Conservation (phyloP, 2,888 invertebrate species). For the Drepana falcataria region DNA sequence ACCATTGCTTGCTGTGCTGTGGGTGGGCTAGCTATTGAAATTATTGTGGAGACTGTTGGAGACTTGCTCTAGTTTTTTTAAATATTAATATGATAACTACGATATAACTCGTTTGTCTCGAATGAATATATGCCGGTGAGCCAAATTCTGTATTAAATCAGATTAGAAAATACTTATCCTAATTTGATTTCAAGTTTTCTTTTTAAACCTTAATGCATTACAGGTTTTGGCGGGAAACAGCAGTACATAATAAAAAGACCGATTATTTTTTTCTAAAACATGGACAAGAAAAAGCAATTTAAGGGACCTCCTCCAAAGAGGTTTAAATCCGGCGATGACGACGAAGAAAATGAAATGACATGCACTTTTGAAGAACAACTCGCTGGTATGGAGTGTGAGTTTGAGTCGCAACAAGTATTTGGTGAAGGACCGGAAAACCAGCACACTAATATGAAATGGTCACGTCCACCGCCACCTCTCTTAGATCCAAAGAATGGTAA, state of each 20-base stretch:
- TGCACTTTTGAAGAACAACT: constrained; percentile 84
- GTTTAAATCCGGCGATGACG: constrained; percentile 63
- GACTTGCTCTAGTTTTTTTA: too few species aligned
- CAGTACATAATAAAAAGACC: not conserved
- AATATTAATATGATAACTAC: too few species aligned
- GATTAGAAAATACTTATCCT: too few species aligned
- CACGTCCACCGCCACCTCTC: constrained; percentile 82
- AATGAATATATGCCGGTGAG: too few species aligned
- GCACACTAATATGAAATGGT: constrained; percentile 85
- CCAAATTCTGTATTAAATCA: too few species aligned
- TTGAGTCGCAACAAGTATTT: constrained; percentile 64
- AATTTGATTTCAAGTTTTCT: too few species aligned
- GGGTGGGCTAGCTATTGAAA: too few species aligned
- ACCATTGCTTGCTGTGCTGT: too few species aligned
- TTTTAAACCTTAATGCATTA: too few species aligned
- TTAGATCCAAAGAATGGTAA: constrained; percentile 83
- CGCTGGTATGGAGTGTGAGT: constrained; percentile 81
- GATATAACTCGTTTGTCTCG: too few species aligned
- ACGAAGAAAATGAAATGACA: constrained; percentile 81
- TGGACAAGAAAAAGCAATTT: constrained; percentile 53
- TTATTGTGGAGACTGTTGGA: too few species aligned
- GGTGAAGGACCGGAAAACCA: constrained; percentile 85
- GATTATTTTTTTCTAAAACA: constrained; percentile 15
- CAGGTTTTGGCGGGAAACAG: not conserved
- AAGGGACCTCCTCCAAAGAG: constrained; percentile 64